Base-by-base conservation (phyloP, 2,113 vertebrate genomes). In the Rana temporaria region DNA sequence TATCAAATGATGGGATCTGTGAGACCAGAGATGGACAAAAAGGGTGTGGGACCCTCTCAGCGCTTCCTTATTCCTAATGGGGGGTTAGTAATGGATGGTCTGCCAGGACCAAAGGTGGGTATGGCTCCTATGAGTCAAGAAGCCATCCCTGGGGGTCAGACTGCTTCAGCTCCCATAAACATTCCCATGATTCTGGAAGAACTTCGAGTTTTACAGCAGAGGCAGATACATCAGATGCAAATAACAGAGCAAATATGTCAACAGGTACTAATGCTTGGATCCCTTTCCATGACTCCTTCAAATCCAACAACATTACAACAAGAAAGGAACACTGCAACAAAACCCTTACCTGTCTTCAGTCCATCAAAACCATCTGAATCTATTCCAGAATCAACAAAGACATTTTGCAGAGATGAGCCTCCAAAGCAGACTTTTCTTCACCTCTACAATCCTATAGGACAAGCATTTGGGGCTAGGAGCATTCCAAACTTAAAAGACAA, bases 161-260 rank as follows among this genome's bases (percentile, higher is more conserved):
- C 77, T 65, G 87, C 55, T 11, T 38, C 87, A 59, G 86, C 88
- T 79, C 67, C 91, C 69, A 76, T 83, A 24, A 94, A 94, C 85
- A 93, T 97, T 81, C 95, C 96, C 0, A 90, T 97, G 12, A 95
- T 98, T 20, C 82, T 98, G 71, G 96, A 98, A 86, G 96, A 98
- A 87, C 94, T 97, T 2, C 89, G 95, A 19, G 92, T 98, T 74
- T 86, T 98, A 65, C 96, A 97, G 86, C 96, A 98, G 88, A 90
- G 96, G 42, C 96, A 98, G 86, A 96, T 97, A 78, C 95, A 96
- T 86, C 96, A 98, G 89, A 97, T 98, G 96, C 96, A 97, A 87
- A 96, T 98, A 90, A 97, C 96, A 0, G 96, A 98, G 85, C 95
- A 97, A 87, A 98, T 98, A 78, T 98, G 96, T 80, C 90, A 95